Base-by-base conservation (phyloP, 2,113 vertebrate species). In the Cardinalis cardinalis region DNA sequence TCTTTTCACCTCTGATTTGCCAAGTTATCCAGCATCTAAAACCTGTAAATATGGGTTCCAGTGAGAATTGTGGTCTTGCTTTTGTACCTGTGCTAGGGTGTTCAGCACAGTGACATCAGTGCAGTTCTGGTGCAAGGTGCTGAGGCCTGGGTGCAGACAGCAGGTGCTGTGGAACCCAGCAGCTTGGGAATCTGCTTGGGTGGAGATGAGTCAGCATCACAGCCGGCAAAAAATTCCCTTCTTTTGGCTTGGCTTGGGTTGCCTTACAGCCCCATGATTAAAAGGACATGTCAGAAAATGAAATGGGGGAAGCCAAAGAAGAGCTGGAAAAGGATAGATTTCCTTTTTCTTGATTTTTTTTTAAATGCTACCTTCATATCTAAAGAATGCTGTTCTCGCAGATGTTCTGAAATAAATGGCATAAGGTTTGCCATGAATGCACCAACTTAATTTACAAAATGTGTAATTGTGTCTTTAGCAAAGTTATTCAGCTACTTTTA, bases 191-290 rank as follows among this genome's bases (percentile, higher is more conserved):
- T 34, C 24, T 5, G 8, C 32, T 51, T 0, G 14, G 13, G 10
- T 83, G 34, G 64, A 53, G 49, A 83, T 93, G 90, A 95, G 68
- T 96, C 92, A 93, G 86, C 38, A 38, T 70, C 56, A 19, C 24
- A 91, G 69, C 23, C 19, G 0, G 1, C 83, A 88, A 38, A 44
- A 60, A 34, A 1, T 1, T 31, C 1, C 3, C 9, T 29, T 21
- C 69, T 80, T 70, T 80, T 79, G 32, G 19, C 34, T 46, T 70
- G 86, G 34, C 41, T 87, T 70, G 86, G 34, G 34, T 87, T 83
- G 75, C 14, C 61, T 84, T 58, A 52, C 38, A 69, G 43, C 55
- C 34, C 16, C 19, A 14, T 58, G 71, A 61, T 38, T 58, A 79
- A 58, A 72, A 70, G 65, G n/a, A 5, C 6, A 14, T 32, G 29